Base-by-base conservation (phyloP, 2,113 vertebrate species). In the Myiagra hebetior region DNA sequence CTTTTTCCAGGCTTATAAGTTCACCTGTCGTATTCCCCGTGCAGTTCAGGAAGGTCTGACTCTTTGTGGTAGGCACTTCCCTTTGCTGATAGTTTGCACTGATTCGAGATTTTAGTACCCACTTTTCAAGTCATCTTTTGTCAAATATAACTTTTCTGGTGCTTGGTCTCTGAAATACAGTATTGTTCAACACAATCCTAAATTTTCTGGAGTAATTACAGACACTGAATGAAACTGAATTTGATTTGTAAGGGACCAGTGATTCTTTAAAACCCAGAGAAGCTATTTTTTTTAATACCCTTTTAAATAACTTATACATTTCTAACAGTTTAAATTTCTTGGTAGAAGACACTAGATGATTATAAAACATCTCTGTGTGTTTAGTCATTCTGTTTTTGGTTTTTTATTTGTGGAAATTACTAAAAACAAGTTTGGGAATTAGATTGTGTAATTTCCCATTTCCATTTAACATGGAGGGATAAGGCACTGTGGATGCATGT, bases 401-500 rank as follows among this genome's bases (percentile, higher is more conserved):
- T 44, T 23, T 28, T n/a, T 50, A 6, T 37, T 7, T 37, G 28
- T 11, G 3, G 13, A 63, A 80, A n/a, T 88, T 60, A 27, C 23
- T 70, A 19, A 46, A 78, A 92, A 1, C 10, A 41, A 24, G 7
- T 24, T 89, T 89, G 56, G 22, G n/a, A 60, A 65, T 64, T 24
- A 1, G 1, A 18, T 11, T 44, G 41, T 46, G 37, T 44, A 18
- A 42, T 37, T 72, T 35, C 15, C 37, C 46, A 31, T 53, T 68
- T 84, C 23, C 19, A 30, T 39, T 41, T 70, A 24, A 24, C 2
- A 2, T 4, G 6, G 37, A 52, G 39, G 30, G 39, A 33, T 2
- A 33, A 73, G 50, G 42, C 4, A 1, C 11, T 0, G 2, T 70
- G n/a, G 42, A 18, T 23, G 20, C 26, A 24, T 0, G 2, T 3